Evolutionary conservation across 2,888 invertebrate genomes (phyloP).

Genomic region (Drosophila putrida): DNA sequence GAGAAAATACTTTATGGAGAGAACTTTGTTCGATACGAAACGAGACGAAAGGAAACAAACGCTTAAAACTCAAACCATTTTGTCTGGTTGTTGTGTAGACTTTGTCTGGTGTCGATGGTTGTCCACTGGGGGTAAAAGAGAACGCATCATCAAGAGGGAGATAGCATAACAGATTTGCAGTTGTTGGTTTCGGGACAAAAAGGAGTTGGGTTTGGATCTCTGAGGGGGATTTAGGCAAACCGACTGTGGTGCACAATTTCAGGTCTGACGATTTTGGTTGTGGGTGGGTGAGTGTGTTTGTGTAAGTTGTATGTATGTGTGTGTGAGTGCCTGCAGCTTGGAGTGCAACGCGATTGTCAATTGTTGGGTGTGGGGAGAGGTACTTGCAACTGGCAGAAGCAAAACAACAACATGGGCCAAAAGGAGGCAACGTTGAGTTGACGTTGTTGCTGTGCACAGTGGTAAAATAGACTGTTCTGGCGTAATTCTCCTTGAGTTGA

Average conservation of each 20-base stretch:
- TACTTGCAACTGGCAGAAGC: conserved; percentile 55
- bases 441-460: conserved; percentile 40
- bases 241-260: conserved; percentile 39
- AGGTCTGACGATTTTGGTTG: conserved; percentile 20
- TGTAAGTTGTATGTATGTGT: conserved; percentile 22
- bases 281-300: conserved; percentile 31
- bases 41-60: conserved; percentile 29
- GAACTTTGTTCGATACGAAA: conserved; percentile 27
- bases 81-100: conserved; percentile 52
- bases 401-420: conserved; percentile 59
- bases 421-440: conserved; percentile 56
- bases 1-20: conserved; percentile 39
- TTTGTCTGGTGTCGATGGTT: conserved; percentile 51
- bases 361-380: conserved; percentile 11
- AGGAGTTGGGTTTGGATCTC: conserved; percentile 13
- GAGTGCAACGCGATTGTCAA: conserved; percentile 62
- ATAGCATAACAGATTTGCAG: conserved; percentile 14
- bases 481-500: no score
- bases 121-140: conserved; percentile 23
- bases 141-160: conserved; percentile 10
- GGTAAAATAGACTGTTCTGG: no score
- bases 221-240: conserved; percentile 22
- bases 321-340: conserved; percentile 49
- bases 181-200: conserved; percentile 25
- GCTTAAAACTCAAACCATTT: conserved; percentile 43